Evolutionary conservation across 2,113 vertebrate species (phyloP), one percentile per base, ranked within the genome.

Genomic region (Pelvicachromis taeniatus): DNA sequence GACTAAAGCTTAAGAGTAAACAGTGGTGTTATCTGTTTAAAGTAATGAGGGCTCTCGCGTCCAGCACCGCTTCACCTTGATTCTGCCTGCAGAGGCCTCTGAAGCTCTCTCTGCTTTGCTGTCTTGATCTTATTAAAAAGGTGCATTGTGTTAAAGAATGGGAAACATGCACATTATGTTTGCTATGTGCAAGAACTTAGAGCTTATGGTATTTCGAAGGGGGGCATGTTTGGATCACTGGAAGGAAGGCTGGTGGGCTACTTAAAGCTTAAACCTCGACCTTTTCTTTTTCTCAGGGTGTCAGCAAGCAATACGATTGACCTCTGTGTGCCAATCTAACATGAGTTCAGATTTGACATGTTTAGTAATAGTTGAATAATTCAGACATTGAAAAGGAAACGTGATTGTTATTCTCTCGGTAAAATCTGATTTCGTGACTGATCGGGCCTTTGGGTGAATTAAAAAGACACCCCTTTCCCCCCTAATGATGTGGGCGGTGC

Each of bases 221-320:
- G 78, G 48, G 80, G 59, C 11, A 75, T 45, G 73, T 73, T 85
- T 84, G 85, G 87, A 80, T 91, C 81, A 77, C 63, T 87, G 65
- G 63, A 89, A 80, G 88, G 77, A 83, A 77, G 53, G 78, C 58
- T 33, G 89, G 82, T 84, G 89, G 89, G 12, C 73, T 86, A 9
- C 33, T 85, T 61, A 78, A 94, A 95, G 94, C 94, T 94, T 94
- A 95, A 89, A 84, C 80, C 52, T 78, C 78, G 78, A 91, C 85
- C 85, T 91, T 84, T 48, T 80, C 81, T 73, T 40, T 16, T 52
- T 81, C 68, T 86, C 35, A 82, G 81, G 81, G 87, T 87, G 84
- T 81, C 82, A 88, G 84, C 87, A 84, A 90, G 90, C 78, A 77
- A 80, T 6, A 52, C 31, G 33, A 87, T 85, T 73, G 45, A 56